Conservation (phyloP, 1,140 invertebrate genomes). For the Zelostemma sp. region DNA sequence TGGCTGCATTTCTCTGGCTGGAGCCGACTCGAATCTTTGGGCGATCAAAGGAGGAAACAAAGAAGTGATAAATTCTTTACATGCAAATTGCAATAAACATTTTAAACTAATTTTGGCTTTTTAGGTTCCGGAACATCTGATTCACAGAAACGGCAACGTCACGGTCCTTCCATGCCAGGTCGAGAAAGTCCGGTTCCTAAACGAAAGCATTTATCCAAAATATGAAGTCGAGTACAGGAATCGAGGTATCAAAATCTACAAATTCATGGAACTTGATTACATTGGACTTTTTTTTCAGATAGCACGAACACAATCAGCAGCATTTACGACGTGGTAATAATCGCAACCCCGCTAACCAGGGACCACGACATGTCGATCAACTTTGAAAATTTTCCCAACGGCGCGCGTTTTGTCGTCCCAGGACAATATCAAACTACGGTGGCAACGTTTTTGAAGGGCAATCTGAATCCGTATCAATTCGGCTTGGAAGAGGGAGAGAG, state of each 20-base stretch:
- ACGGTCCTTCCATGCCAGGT: slow-evolving; percentile 61
- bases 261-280: slow-evolving; percentile 13
- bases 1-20: slow-evolving; percentile 73
- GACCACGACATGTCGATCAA: slow-evolving; percentile 58
- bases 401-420: slow-evolving; percentile 44
- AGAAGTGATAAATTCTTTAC: slow-evolving; percentile 60
- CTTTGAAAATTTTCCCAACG: slow-evolving; percentile 58
- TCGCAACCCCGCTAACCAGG: slow-evolving; percentile 73
- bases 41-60: slow-evolving; percentile 76
- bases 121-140: slow-evolving; percentile 59
- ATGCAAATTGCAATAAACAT: neutral
- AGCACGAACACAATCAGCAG: slow-evolving; percentile 31
- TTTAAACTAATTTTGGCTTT: slow-evolving; percentile 16
- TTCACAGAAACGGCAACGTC: slow-evolving; percentile 59
- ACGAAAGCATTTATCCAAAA: slow-evolving; percentile 10
- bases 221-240: slow-evolving; percentile 54
- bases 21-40: slow-evolving; percentile 72
- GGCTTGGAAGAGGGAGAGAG: slow-evolving; percentile 50
- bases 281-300: slow-evolving; percentile 42
- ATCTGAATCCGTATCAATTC: slow-evolving; percentile 69
- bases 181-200: slow-evolving; percentile 51
- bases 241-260: slow-evolving; percentile 32
- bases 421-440: slow-evolving; percentile 73
- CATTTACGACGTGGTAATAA: slow-evolving; percentile 74
- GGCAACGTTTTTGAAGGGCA: slow-evolving; percentile 73